phyloP scores from a whole-genome alignment of 2,113 vertebrate species.

The Bos javanicus region DNA sequence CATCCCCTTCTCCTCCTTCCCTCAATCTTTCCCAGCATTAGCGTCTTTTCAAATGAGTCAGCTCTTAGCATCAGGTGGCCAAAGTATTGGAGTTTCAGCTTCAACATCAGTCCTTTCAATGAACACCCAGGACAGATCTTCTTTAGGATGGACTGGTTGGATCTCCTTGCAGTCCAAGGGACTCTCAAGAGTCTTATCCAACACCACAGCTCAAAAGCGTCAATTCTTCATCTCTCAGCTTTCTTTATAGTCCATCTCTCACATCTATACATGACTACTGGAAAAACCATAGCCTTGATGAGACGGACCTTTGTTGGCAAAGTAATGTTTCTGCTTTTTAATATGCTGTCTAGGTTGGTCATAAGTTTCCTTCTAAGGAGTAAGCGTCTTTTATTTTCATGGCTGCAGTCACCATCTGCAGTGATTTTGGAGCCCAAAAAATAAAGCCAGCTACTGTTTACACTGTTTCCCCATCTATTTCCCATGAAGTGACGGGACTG shows the following conservation, averaged over 20 bases:
- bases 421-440: background rate
- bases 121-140: background rate
- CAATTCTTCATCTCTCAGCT: too few relatives aligned
- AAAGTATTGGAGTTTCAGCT: background rate
- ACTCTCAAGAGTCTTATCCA: background rate
- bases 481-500: background rate
- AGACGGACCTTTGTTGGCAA: background rate
- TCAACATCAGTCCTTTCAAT: background rate
- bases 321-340: background rate
- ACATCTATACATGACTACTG: background rate
- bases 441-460: background rate
- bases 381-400: background rate
- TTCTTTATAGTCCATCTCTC: background rate
- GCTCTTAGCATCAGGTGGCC: background rate
- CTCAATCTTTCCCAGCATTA: background rate
- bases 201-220: too few relatives aligned
- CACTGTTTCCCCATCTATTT: background rate
- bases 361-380: background rate
- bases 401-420: background rate
- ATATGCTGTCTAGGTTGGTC: background rate
- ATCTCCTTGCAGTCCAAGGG: background rate
- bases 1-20: background rate
- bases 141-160: background rate
- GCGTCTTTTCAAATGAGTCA: background rate
- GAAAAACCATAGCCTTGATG: background rate